Evolutionary conservation across 2,113 vertebrate genomes (phyloP).

Genomic region (Lynx canadensis): DNA sequence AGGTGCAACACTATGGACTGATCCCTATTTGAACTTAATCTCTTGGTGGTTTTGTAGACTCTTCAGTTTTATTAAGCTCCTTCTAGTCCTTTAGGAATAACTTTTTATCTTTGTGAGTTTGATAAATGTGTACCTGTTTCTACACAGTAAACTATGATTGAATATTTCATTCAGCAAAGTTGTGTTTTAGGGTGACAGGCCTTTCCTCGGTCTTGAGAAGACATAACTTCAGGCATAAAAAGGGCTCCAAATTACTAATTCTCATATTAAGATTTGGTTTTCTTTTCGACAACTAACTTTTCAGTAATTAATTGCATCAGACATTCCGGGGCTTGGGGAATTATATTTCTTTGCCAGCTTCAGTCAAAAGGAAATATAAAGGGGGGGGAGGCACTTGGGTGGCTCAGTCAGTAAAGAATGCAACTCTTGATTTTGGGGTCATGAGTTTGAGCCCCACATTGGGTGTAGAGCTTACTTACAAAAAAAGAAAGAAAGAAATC

Average conservation of each 20-base stretch:
- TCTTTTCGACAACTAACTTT: neutral
- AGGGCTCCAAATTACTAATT: neutral
- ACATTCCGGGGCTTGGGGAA: neutral
- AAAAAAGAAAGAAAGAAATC: neutral
- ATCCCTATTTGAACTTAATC: neutral
- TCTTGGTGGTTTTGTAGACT: neutral
- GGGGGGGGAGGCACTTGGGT: neutral
- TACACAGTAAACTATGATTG: neutral
- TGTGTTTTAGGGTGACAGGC: neutral
- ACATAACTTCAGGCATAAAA: neutral
- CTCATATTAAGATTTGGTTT: conserved; percentile 26
- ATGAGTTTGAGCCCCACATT: neutral
- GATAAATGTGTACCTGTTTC: neutral
- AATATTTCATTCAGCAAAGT: neutral
- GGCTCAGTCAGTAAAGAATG: neutral
- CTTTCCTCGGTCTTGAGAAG: neutral
- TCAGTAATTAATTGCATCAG: neutral
- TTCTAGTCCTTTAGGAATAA: neutral
- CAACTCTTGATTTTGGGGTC: neutral
- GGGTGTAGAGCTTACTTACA: neutral
- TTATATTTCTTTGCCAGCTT: conserved; percentile 20
- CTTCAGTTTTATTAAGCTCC: neutral
- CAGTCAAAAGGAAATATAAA: conserved; percentile 3
- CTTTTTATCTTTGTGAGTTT: neutral
- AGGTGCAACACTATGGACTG: neutral